These are phyloP conservation scores for Isichthys henryi DNA, from an alignment of 2,113 vertebrate genomes.

Conservation along the genomic window DNA sequence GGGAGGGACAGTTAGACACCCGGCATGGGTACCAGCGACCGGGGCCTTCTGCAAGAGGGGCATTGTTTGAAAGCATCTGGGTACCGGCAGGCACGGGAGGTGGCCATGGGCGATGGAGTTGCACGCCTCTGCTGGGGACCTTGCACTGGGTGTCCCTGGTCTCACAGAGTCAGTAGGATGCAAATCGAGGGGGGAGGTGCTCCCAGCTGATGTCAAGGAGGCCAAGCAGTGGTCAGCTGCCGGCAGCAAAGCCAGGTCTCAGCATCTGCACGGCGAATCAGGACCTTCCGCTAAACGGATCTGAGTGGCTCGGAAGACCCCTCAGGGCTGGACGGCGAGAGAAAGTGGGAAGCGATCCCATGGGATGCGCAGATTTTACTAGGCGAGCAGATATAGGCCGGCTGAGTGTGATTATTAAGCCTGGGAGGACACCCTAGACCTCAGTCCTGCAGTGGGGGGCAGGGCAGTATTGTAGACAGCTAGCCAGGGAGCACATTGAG, in stretches of 20 bases:
- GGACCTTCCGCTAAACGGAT: neutral
- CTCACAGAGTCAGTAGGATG: neutral
- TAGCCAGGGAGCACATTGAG: neutral
- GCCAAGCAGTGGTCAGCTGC: neutral
- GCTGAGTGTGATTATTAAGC: neutral
- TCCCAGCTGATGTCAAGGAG: too few species aligned
- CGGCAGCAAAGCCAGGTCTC: neutral
- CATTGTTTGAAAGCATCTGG: constrained; percentile 17
- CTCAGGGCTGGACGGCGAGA: neutral
- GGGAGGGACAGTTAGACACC: neutral
- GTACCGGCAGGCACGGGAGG: neutral
- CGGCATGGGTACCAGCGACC: neutral
- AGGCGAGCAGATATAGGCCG: neutral
- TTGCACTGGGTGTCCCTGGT: constrained; percentile 2
- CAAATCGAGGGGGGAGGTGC: neutral
- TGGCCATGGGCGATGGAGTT: neutral
- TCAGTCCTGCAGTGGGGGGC: neutral
- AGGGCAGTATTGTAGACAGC: neutral
- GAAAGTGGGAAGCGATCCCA: neutral
- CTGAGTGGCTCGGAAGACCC: neutral
- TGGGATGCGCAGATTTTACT: neutral
- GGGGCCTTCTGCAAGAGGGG: neutral
- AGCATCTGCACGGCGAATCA: neutral
- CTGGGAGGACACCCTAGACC: neutral
- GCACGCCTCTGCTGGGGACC: neutral